These are phyloP conservation scores for Lycophotia porphyrea DNA, from an alignment of 2,888 invertebrate species.

Conservation along the genomic window DNA sequence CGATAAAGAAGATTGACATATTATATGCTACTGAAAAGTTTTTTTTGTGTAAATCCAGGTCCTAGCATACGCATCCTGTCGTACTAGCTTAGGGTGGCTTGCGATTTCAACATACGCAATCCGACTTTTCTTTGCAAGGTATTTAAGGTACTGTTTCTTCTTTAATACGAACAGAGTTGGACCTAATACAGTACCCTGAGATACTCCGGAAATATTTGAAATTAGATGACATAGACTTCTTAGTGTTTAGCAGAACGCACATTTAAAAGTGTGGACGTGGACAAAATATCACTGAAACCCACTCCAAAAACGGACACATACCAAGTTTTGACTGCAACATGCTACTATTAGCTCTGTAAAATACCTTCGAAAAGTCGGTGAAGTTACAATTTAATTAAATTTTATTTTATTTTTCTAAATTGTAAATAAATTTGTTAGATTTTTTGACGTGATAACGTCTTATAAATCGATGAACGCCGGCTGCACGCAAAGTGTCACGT, in stretches of 20 bases:
- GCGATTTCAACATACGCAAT: not conserved
- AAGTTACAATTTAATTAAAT: too few species aligned
- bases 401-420: too few species aligned
- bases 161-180: constrained; percentile 2
- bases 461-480: too few species aligned
- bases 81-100: not conserved
- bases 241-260: not conserved
- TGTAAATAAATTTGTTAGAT: not conserved
- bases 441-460: too few species aligned
- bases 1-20: not conserved
- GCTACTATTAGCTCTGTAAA: not conserved
- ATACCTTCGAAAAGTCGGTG: not conserved
- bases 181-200: not conserved
- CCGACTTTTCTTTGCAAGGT: not conserved
- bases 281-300: not conserved
- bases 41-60: not conserved
- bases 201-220: not conserved
- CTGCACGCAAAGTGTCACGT: too few species aligned
- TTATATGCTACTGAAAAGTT: not conserved
- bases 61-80: too few species aligned
- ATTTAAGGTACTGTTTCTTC: too few species aligned
- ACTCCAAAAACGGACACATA: rapidly evolving
- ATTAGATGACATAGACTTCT: rapidly evolving
- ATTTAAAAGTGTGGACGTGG: too few species aligned
- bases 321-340: not conserved